Evolutionary conservation across 2,888 invertebrate species (phyloP), one percentile per base, ranked within the genome.

Genomic region (Philhelius pedissequus): DNA sequence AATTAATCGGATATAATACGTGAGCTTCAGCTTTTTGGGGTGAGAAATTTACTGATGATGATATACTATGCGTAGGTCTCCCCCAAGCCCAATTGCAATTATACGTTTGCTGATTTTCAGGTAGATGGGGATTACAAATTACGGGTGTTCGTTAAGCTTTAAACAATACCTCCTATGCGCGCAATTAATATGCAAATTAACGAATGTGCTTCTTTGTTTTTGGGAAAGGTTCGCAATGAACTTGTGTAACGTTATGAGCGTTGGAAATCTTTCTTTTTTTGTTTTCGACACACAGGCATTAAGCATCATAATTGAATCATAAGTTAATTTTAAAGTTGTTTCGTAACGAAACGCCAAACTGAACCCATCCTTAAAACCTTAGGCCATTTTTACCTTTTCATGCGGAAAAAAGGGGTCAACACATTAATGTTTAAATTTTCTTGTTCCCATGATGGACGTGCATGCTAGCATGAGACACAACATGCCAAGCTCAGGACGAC

Each of bases 1-100:
- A 83, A 83, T 83, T 83, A 83, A 83, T 83, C 83, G 83, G 69
- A 64, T 69, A 64, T 69, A 79, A 83, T 79, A 83, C 83, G 83
- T 83, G 79, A 69, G 73, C 48, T 73, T 43, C 4, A 20, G 30
- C 22, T 25, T 27, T 38, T 27, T 20, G 20, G 35, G n/a, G n/a
- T 22, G 35, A 30, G 6, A 30, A 20, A 13, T 8, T n/a, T n/a
- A 45, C 22, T 13, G 22, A 48, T 18, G 60, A 54, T 75, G 60
- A 52, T 43, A 62, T 5, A n/a, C 58, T 25, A n/a, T n/a, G n/a
- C n/a, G 11, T 6, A 20, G 32, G 13, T 30, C 3, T n/a, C 20
- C 40, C 50, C 20, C 25, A 27, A 25, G 9, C 22, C 40, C 35
- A 69, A 54, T 15, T 45, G 40, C 73, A 79, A 64, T 69, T 68